Evolutionary conservation across 2,888 invertebrate genomes (phyloP).

Genomic region (Hydroisotoma schaefferi): DNA sequence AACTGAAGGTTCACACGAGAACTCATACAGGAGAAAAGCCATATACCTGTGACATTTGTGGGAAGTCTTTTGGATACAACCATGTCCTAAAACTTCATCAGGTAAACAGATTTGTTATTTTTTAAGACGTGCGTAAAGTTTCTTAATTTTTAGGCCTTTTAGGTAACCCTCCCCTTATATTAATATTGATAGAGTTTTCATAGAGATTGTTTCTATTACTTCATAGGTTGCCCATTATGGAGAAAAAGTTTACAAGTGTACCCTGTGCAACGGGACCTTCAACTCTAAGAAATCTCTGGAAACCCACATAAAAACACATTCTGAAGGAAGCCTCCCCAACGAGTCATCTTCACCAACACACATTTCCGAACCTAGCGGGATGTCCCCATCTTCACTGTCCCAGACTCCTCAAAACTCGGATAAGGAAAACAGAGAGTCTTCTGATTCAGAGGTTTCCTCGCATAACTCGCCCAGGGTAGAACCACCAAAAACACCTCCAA

Average conservation of each 20-base stretch:
- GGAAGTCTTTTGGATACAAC: slow-evolving; percentile 86
- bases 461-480: slow-evolving; percentile 50
- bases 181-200: neutral
- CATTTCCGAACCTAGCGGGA: slow-evolving; percentile 27
- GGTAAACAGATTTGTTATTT: slow-evolving; percentile 32
- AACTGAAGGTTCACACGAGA: slow-evolving; percentile 83
- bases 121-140: slow-evolving; percentile 4
- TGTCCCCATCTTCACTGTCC: slow-evolving; percentile 41
- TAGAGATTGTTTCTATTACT: slow-evolving; percentile 4
- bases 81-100: slow-evolving; percentile 79
- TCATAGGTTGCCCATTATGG: slow-evolving; percentile 80
- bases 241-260: slow-evolving; percentile 87
- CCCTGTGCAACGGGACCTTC: slow-evolving; percentile 85
- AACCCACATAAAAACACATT: slow-evolving; percentile 74
- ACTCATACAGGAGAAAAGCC: slow-evolving; percentile 89
- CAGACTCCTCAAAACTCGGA: slow-evolving; percentile 49
- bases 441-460: slow-evolving; percentile 51
- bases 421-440: slow-evolving; percentile 55
- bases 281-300: slow-evolving; percentile 88
- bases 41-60: slow-evolving; percentile 85
- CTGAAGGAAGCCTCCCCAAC: slow-evolving; percentile 28
- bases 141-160: neutral
- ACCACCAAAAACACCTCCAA: slow-evolving; percentile 39
- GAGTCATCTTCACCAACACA: slow-evolving; percentile 22
- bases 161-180: neutral